Percentiles rank a stretch among this genome's conserved stretches.
phyloP scores from a whole-genome alignment of 92 coral and sea anemone species.

The Epizoanthus fatuus region DNA sequence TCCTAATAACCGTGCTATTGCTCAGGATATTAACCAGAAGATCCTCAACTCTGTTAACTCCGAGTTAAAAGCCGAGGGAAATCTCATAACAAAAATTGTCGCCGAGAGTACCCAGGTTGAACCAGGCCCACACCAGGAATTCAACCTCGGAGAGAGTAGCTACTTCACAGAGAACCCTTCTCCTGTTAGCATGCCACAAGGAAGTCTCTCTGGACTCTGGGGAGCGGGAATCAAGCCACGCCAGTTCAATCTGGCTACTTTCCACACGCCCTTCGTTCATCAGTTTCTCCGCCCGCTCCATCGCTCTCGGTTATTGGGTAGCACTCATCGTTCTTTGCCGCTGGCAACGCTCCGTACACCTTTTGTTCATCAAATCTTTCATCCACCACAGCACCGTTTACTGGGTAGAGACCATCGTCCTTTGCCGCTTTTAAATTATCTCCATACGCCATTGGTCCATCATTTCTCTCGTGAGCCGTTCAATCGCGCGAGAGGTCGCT shows the following conservation, averaged over 20 bases:
- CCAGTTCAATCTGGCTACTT: not conserved
- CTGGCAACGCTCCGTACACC: slow-evolving; percentile 14
- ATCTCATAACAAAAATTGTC: slow-evolving; percentile 15
- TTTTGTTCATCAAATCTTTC: slow-evolving; percentile 1
- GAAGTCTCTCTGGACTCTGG: not conserved
- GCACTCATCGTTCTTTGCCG: slow-evolving; percentile 13
- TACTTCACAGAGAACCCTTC: slow-evolving; percentile 20
- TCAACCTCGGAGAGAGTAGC: slow-evolving; percentile 32
- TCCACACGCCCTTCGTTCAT: slow-evolving; percentile 26
- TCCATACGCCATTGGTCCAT: slow-evolving; percentile 28
- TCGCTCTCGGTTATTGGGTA: not conserved
- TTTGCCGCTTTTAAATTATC: not conserved
- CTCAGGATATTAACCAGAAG: slow-evolving; percentile 16
- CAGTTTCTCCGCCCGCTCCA: slow-evolving; percentile 24
- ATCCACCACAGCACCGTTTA: not conserved
- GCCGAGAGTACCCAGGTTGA: slow-evolving; percentile 31
- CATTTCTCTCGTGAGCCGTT: slow-evolving; percentile 14
- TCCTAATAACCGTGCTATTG: not conserved
- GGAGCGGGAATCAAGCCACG: slow-evolving; percentile 1
- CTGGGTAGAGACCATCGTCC: not conserved
- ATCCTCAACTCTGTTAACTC: slow-evolving; percentile 30
- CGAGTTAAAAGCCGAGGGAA: slow-evolving; percentile 42
- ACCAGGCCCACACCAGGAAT: slow-evolving; percentile 19
- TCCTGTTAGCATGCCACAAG: slow-evolving; percentile 24
- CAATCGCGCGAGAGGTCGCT: not conserved